phyloP scores from a whole-genome alignment of 2,113 vertebrate species.

The Cyrtonyx montezumae region DNA sequence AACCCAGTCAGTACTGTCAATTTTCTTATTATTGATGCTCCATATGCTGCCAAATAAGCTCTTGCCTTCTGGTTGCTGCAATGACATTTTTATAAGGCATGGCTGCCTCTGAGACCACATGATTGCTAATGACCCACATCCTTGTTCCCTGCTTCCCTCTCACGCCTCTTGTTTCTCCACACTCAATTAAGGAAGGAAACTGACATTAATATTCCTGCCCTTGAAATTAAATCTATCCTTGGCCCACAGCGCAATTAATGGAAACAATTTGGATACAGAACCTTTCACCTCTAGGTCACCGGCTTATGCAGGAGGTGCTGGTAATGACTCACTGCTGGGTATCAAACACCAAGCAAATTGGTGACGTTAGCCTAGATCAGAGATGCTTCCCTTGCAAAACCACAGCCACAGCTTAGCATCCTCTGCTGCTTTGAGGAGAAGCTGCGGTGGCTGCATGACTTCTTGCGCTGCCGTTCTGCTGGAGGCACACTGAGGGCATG shows the following conservation, averaged over 20 bases:
- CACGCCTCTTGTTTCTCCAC: conserved; percentile 39
- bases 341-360: background rate
- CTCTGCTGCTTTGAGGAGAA: background rate
- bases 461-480: background rate
- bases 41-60: background rate
- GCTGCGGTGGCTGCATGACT: background rate
- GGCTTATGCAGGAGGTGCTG: conserved; percentile 41
- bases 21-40: background rate
- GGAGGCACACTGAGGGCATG: background rate
- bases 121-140: conserved; percentile 37
- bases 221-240: conserved; percentile 58
- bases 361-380: rapidly evolving
- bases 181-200: conserved; percentile 62
- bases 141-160: conserved; percentile 32
- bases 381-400: background rate
- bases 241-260: conserved; percentile 40
- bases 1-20: background rate
- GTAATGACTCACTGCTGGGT: conserved; percentile 38
- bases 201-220: conserved; percentile 62
- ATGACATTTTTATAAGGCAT: background rate
- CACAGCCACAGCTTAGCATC: background rate
- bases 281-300: conserved; percentile 45
- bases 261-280: conserved; percentile 27
- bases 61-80: background rate
- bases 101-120: conserved; percentile 24